These are phyloP conservation scores for Ectemnius cavifrons DNA, from an alignment of 2,888 invertebrate species.

Conservation along the genomic window DNA sequence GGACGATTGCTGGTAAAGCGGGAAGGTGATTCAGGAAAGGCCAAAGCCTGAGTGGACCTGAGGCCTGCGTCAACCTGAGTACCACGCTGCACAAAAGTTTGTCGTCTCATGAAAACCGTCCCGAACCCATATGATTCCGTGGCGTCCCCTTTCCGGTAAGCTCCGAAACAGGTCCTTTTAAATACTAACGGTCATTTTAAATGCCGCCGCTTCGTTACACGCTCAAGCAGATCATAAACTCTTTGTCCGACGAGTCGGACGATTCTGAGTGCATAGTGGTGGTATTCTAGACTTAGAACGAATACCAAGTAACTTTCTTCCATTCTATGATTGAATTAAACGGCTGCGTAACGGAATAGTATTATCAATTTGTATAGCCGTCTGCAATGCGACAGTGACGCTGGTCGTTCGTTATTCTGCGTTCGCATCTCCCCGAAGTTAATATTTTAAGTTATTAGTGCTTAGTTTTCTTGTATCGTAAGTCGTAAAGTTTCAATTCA, in stretches of 20 bases:
- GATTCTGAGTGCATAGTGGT: constrained; percentile 11
- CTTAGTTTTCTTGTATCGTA: background rate
- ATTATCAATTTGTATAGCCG: background rate
- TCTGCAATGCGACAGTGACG: constrained; percentile 2
- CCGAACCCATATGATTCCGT: too few species aligned
- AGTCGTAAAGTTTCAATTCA: background rate
- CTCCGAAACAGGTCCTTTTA: too few species aligned
- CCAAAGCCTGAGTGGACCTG: too few species aligned
- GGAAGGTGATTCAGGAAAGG: too few species aligned
- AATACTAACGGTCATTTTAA: constrained; percentile 49
- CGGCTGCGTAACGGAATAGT: background rate
- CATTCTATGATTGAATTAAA: background rate
- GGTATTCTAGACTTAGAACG: constrained; percentile 2
- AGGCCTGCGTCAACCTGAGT: too few species aligned
- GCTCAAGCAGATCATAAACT: constrained; percentile 18
- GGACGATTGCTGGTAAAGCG: too few species aligned
- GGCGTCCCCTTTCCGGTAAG: too few species aligned
- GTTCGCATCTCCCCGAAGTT: background rate
- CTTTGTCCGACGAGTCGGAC: background rate
- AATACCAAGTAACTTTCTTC: background rate
- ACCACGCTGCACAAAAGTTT: too few species aligned
- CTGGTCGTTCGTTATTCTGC: background rate
- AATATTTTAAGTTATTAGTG: background rate
- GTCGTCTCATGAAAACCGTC: too few species aligned
- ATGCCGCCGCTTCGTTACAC: constrained; percentile 11